Base-by-base conservation (phyloP, 1,140 invertebrate species). In the Araneus ventricosus region DNA sequence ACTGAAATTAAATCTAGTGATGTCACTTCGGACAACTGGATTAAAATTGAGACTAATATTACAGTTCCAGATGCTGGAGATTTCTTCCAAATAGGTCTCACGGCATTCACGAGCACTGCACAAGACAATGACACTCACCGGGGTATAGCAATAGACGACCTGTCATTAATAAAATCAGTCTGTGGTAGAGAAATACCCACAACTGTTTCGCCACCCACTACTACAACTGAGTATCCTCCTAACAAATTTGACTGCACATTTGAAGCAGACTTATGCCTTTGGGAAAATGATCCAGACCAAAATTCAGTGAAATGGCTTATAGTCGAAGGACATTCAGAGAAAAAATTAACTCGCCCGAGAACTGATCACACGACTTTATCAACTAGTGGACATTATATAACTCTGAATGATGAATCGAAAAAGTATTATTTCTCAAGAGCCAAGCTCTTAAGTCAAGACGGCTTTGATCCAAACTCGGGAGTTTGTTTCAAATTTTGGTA, bases 141-240 rank as follows among this genome's bases (percentile, higher is more conserved):
- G 34, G 94, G 94, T n/a, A 90, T 94, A 27, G 94, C 94, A 57
- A 41, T 94, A 41, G 94, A 94, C 79, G 94, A 94, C 85, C 6
- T 94, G 2, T 85, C 39, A 22, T 70, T 93, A 22, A 30, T 27
- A 57, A 34, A 67, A 67, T 27, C 82, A 27, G 39, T 22, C 10
- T 94, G 94, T 52, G 90, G 88, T 2, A 4, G 37, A 34, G 37
- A 59, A 86, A 80, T 57, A 34, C 37, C 61, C 0, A 87, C 92
- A 67, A 94, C 86, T 30, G 1, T 34, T 8, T 45, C 34, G 3
- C 85, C 90, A 85, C 75, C 90, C 7, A 84, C 67, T 27, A 93
- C 94, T 75, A 84, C 75, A 10, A 82, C 91, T 8, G 52, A 79
- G 17, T 85, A 61, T 22, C 84, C 79, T 10, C 84, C 82, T 14